Base-by-base conservation (phyloP, 2,797 vertebrate species). In the Capromys pilorides region DNA sequence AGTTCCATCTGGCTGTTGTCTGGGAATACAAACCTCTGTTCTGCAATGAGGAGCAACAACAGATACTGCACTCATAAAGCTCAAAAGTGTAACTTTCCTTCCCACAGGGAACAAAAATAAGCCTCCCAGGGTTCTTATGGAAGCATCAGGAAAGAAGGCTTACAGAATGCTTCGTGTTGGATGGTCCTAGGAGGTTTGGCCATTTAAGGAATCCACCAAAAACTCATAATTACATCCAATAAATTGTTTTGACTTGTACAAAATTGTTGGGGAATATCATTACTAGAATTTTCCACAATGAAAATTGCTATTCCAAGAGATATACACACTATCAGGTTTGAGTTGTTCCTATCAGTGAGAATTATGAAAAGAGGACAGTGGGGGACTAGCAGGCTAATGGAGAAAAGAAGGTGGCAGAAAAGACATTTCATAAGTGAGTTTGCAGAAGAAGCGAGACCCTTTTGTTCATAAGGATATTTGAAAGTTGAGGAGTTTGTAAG, bases 261-360 rank as follows among this genome's bases (percentile, higher is more conserved):
- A 64, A 14, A 87, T 87, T 75, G 22, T 39, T 71, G 51, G 77
- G 41, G 19, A 91, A 75, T 26, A 73, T 24, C 24, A 31, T 81
- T 69, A 88, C 21, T 31, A 67, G 8, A 85, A 81, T 66, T 93
- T 96, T 69, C 19, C 88, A 61, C n/a, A 85, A 41, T 39, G 49
- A 61, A 81, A 93, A 66, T 77, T 64, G 33, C 28, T 87, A 6
- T 80, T 79, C 36, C 77, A 92, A 26, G 33, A 79, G 59, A 75
- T 14, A 8, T 64, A 39, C 36, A 61, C 45, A 8, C 21, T 85
- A 0, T 66, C 39, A 80, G 28, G 57, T 87, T 94, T 93, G 7
- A 90, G 51, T 94, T 94, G 51, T 10, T 85, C 94, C 39, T 87
- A n/a, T 62, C 16, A 41, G 19, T 80, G 22, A 51, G n/a, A 79